Percentiles rank a stretch among this genome's conserved stretches.
Conservation (phyloP, 1,140 invertebrate species). For the Eubasilissa regina region DNA sequence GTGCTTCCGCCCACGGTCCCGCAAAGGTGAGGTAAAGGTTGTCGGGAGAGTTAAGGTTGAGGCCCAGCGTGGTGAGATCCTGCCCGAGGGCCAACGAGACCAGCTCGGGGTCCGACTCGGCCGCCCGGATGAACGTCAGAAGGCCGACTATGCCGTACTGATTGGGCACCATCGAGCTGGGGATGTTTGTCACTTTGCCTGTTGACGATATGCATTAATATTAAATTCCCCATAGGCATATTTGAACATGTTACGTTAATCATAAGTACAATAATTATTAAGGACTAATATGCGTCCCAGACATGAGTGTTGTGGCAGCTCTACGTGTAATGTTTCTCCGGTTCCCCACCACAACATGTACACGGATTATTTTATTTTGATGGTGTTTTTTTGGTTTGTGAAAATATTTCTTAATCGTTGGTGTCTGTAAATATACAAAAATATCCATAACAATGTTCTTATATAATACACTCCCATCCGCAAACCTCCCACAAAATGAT, state of each 20-base stretch:
- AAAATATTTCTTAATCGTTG: too few relatives aligned
- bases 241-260: slow-evolving; percentile 5
- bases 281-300: too few relatives aligned
- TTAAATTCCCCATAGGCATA: background rate
- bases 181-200: slow-evolving; percentile 98
- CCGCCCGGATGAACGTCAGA: slow-evolving; percentile 96
- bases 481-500: too few relatives aligned
- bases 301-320: too few relatives aligned
- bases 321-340: too few relatives aligned
- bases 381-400: too few relatives aligned
- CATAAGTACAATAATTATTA: too few relatives aligned
- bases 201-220: slow-evolving; percentile 19
- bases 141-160: slow-evolving; percentile 99
- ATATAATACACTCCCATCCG: too few relatives aligned
- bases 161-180: slow-evolving; percentile 97
- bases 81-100: slow-evolving; percentile 96
- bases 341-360: too few relatives aligned
- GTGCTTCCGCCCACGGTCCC: slow-evolving; percentile 97
- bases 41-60: slow-evolving; percentile 98
- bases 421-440: too few relatives aligned
- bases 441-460: too few relatives aligned
- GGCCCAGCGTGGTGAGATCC: slow-evolving; percentile 96
- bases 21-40: slow-evolving; percentile 97
- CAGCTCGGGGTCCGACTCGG: slow-evolving; percentile 96
- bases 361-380: too few relatives aligned